phyloP scores from a whole-genome alignment of 2,797 vertebrate species.

The Lateolabrax maculatus region DNA sequence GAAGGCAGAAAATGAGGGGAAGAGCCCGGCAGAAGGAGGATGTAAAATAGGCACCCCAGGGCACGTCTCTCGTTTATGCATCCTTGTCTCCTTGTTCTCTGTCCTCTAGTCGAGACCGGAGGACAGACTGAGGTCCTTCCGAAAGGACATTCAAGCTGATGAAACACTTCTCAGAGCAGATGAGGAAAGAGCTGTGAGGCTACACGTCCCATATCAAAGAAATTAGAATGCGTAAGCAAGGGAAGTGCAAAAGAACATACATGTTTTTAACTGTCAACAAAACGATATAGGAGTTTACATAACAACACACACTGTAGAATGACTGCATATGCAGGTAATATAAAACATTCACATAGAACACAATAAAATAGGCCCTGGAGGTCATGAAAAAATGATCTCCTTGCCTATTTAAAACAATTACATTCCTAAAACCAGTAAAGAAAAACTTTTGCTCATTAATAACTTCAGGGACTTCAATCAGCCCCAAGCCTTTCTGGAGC shows the following conservation, averaged over 20 bases:
- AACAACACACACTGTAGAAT: not conserved
- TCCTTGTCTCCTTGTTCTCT: not conserved
- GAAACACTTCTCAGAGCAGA: not conserved
- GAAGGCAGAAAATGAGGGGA: not conserved
- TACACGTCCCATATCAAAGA: not conserved
- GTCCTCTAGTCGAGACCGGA: not conserved
- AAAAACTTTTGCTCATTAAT: not conserved
- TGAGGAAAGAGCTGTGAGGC: not conserved
- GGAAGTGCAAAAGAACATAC: not conserved
- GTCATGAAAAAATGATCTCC: not conserved
- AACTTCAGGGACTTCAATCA: not conserved
- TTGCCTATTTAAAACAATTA: not conserved
- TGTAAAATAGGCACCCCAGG: not conserved
- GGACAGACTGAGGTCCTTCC: not conserved
- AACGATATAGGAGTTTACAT: no score
- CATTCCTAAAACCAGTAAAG: not conserved
- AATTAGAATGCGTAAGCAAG: not conserved
- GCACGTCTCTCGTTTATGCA: not conserved
- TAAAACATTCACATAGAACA: not conserved
- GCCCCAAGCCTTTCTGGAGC: not conserved
- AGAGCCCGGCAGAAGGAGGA: not conserved
- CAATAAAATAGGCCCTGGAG: not conserved
- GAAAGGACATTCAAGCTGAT: not conserved
- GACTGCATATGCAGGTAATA: not conserved
- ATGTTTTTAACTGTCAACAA: no score